Base-by-base conservation (phyloP, 1,140 invertebrate species). In the Plodia interpunctella region DNA sequence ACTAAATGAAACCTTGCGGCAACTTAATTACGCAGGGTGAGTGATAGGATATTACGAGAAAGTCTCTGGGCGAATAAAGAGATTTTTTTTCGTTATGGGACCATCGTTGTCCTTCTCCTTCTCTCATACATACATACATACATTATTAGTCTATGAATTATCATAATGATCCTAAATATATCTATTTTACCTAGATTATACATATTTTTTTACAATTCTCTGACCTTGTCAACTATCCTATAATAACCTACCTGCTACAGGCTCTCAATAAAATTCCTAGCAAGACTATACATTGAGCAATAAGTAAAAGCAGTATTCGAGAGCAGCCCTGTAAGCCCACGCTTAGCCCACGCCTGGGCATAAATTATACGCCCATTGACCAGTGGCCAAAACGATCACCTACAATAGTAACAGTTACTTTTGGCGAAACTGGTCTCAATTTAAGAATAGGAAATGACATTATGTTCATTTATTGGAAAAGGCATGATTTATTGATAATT, bases 221-320 rank as follows among this genome's bases (percentile, higher is more conserved):
- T n/a, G n/a, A n/a, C n/a, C n/a, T n/a, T n/a, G n/a, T n/a, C n/a
- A n/a, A n/a, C n/a, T n/a, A n/a, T n/a, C 38, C 38, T 15, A 44
- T 17, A 15, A 5, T 44, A 4, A 44, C 38, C 13, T 20, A 53
- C 51, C 51, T 53, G 51, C n/a, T 15, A 3, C 38, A 32, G 10
- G n/a, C 10, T 15, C 1, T 44, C 51, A 20, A 53, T 25, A 53
- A 15, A 53, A 53, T 53, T 53, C 51, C 51, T 21, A 8, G n/a
- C n/a, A 2, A 11, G 51, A 53, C 25, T 53, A 53, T 30, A 57
- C 63, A 76, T 79, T 80, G 70, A 64, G 66, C 60, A 74, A 74
- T 49, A 68, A 79, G 83, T 85, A 87, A 87, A 84, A 87, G 83
- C 77, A 71, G 76, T 76, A 78, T 77, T 78, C 38, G 57, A 65